Base-by-base conservation (phyloP, 1,140 invertebrate species). In the Telenomus remus region DNA sequence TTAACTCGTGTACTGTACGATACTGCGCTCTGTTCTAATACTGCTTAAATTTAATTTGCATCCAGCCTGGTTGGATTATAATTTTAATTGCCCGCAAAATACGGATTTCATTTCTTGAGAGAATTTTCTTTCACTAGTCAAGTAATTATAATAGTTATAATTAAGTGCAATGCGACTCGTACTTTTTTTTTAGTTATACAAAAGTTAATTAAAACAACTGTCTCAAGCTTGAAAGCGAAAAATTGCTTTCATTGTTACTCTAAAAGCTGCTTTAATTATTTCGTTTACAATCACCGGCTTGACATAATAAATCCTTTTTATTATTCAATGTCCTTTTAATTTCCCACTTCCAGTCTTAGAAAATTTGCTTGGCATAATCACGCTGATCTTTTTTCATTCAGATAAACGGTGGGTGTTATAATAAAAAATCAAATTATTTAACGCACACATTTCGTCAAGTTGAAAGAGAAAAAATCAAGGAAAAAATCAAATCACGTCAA, bases 1-100 rank as follows among this genome's bases (percentile, higher is more conserved):
- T 89, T 91, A 39, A 89, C 91, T 77, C 91, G 94, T 9, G 90
- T 91, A 4, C 91, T 88, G 14, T 49, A 19, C 6, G 16, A 55
- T 16, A 48, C 4, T 48, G 10, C 51, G 43, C 12, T n/a, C 19
- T 27, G 19, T 27, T 27, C 19, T 27, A 27, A 57, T 47, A 8
- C 13, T 14, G 35, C 56, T 37, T 48, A 35, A 34, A 48, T 59
- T 47, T 59, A 59, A 47, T 48, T 35, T 12, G 5, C 16, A 27
- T 39, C 37, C n/a, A 1, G 37, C 1, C n/a, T 39, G 37, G 37
- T 2, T 12, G 1, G 14, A 49, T 27, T 49, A 46, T 19, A 19
- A 19, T 49, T 19, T 49, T 49, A 33, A 49, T 27, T 49, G n/a
- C 47, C 13, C 8, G 8, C 6, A 46, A 46, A 13, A 46, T 27